These are phyloP conservation scores for Ommatoiulus sabulosus DNA, from an alignment of 2,888 invertebrate species.

Conservation along the genomic window DNA sequence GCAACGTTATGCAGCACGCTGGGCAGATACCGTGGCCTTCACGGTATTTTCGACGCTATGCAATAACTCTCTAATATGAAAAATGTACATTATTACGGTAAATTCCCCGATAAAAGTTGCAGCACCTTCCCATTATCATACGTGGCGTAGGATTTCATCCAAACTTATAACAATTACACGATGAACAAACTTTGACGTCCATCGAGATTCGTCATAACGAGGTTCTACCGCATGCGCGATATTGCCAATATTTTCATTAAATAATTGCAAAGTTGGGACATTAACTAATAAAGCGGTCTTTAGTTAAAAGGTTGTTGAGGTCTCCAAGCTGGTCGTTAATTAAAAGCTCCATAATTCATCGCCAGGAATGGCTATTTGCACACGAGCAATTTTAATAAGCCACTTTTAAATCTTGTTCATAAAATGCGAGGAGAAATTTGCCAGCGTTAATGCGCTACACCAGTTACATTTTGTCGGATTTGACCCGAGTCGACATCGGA, in stretches of 20 bases:
- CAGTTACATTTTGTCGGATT: slow-evolving; percentile 4
- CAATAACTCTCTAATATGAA: too few species aligned
- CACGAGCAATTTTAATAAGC: slow-evolving; percentile 4
- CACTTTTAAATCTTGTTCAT: slow-evolving; percentile 33
- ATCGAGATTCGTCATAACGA: neutral
- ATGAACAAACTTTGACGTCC: too few species aligned
- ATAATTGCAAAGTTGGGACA: neutral
- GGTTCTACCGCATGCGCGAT: neutral
- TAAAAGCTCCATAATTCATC: slow-evolving; percentile 6
- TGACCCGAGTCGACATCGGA: neutral
- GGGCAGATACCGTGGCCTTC: too few species aligned
- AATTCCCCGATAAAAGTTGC: too few species aligned
- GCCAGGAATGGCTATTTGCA: neutral
- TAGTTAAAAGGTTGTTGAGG: neutral
- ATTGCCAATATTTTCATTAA: neutral
- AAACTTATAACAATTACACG: too few species aligned
- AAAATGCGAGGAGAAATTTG: neutral
- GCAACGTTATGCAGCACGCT: too few species aligned
- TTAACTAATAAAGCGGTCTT: slow-evolving; percentile 2
- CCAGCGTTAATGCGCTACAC: slow-evolving; percentile 9
- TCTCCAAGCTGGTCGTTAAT: neutral
- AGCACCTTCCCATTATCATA: too few species aligned
- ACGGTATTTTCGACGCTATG: too few species aligned
- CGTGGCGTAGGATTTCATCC: too few species aligned
- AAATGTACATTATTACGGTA: too few species aligned